These are phyloP conservation scores for Drosophila cardini DNA, from an alignment of 1,140 invertebrate species.

Conservation along the genomic window DNA sequence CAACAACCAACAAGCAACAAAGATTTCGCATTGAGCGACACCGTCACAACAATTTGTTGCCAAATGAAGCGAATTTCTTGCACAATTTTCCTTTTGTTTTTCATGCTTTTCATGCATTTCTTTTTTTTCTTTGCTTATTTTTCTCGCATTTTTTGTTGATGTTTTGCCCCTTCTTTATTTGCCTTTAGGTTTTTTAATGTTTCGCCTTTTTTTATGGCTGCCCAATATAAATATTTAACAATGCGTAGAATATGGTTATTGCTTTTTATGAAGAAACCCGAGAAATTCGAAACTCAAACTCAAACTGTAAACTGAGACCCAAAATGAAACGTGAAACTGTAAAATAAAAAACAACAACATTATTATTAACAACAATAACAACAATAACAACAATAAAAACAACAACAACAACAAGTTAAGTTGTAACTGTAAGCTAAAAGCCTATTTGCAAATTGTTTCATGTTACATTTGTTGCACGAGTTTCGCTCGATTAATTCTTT, in stretches of 20 bases:
- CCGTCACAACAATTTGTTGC: conserved; percentile 77
- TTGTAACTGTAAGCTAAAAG: conserved; percentile 52
- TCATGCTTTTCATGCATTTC: conserved; percentile 8
- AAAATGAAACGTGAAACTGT: conserved; percentile 23
- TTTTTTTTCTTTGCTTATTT: conserved; percentile 16
- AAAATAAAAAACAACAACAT: conserved; percentile 1
- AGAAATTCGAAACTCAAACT: background rate
- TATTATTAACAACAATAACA: background rate
- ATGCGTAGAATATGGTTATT: conserved; percentile 56
- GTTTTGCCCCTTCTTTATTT: conserved; percentile 20
- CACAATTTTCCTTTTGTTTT: conserved; percentile 23
- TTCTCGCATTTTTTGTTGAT: background rate
- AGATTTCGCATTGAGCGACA: conserved; percentile 54
- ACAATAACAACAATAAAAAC: background rate
- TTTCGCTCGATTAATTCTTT: conserved; percentile 34
- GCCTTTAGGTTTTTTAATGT: conserved; percentile 27
- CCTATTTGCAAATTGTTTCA: conserved; percentile 68
- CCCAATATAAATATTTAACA: conserved; percentile 57
- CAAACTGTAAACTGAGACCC: background rate
- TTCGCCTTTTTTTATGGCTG: conserved; percentile 28
- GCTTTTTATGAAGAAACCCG: conserved; percentile 27
- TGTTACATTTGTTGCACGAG: conserved; percentile 36
- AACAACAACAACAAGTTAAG: background rate
- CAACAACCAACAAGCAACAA: conserved; percentile 27
- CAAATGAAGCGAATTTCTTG: conserved; percentile 73